Evolutionary conservation across 2,797 vertebrate species (phyloP), one percentile per base, ranked within the genome.

Genomic region (Meriones psammophilus): DNA sequence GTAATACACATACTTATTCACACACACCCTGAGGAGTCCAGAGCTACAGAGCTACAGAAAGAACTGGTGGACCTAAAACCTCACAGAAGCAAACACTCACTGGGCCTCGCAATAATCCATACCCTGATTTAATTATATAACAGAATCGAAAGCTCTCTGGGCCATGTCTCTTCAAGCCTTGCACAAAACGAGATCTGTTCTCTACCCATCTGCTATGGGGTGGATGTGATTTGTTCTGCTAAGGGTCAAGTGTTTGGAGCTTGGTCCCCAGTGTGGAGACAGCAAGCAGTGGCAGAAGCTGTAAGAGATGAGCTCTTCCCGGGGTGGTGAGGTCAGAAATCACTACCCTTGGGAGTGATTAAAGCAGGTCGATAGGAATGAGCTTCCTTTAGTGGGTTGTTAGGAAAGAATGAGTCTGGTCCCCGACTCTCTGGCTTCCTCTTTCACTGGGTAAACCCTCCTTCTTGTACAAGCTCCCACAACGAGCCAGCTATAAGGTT

Each of bases 101-200:
- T 26, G 54, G 4, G n/a, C 2, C 14, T 78, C 46, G 60, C 0
- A 50, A 7, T 28, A 9, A 6, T 66, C 39, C 3, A 6, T 0
- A 5, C 14, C 46, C n/a, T 8, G 8, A 66, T 56, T 86, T 12
- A 26, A 46, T 54, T 20, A 39, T 33, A 13, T 24, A 24, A 78
- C 71, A 60, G 30, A 28, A 5, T 22, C 46, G 71, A 42, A 56
- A 54, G 8, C 14, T 56, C 66, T 36, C 39, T 30, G 39, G 46
- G 36, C n/a, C 18, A 8, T 22, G 12, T 0, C 3, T 50, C 64
- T 92, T 42, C 33, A 50, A 92, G 42, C 50, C 12, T 0, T 8
- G 1, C 33, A 17, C 42, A 66, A 30, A 18, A 33, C 24, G 42
- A 88, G 4, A 58, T 60, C 56, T 15, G 0, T 60, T 85, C 18